phyloP scores from a whole-genome alignment of 2,113 vertebrate genomes.

The Catharus bicknelli region DNA sequence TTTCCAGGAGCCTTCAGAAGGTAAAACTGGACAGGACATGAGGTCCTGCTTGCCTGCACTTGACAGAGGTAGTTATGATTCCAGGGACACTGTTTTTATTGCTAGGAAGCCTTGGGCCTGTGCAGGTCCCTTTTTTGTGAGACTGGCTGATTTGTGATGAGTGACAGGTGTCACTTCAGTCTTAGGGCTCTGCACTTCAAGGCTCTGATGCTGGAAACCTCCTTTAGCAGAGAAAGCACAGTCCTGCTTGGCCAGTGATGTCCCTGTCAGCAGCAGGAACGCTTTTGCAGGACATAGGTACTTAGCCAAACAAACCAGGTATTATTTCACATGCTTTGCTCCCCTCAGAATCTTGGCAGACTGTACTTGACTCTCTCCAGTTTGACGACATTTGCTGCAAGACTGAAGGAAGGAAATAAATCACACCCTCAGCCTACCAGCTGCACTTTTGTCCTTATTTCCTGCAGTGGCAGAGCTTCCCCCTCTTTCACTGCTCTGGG shows the following conservation, averaged over 20 bases:
- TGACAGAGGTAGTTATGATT: not conserved
- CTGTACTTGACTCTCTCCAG: not conserved
- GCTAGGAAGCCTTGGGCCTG: not conserved
- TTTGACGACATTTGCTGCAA: not conserved
- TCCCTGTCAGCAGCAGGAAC: not conserved
- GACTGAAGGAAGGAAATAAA: slow-evolving; percentile 31
- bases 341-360: not conserved
- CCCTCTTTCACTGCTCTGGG: not conserved
- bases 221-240: not conserved
- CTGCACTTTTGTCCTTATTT: not conserved
- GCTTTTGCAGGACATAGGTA: not conserved
- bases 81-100: not conserved
- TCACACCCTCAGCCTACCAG: not conserved
- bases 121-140: not conserved
- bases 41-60: not conserved
- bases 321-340: not conserved
- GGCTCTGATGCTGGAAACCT: not conserved
- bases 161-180: not conserved
- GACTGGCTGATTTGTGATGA: not conserved
- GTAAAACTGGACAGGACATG: not conserved
- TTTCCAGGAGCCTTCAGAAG: not conserved
- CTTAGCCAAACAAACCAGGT: not conserved
- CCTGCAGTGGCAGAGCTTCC: not conserved
- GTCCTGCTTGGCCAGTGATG: not conserved
- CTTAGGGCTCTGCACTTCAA: not conserved